phyloP scores from a whole-genome alignment of 1,140 invertebrate species.

The Pogonomyrmex californicus region DNA sequence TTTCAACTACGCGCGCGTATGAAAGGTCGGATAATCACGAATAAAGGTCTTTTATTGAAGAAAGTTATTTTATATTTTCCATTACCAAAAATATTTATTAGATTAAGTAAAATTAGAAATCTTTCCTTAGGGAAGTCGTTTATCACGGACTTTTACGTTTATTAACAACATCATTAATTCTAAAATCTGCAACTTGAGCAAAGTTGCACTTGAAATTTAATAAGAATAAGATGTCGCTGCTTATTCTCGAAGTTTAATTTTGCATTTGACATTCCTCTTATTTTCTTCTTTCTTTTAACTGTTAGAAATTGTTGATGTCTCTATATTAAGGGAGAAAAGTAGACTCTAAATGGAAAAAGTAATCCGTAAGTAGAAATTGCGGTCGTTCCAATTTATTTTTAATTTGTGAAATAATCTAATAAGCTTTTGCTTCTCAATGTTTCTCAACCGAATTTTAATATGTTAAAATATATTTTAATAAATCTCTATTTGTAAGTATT shows the following conservation, averaged over 20 bases:
- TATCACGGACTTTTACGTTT: background rate
- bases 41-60: background rate
- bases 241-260: constrained; percentile 3
- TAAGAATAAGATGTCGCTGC: background rate
- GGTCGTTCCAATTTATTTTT: background rate
- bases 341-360: background rate
- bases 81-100: background rate
- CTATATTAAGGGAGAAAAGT: background rate
- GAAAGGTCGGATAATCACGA: background rate
- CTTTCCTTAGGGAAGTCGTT: background rate
- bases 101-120: background rate
- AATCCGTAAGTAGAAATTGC: background rate
- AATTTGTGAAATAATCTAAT: background rate
- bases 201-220: constrained; percentile 18
- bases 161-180: background rate
- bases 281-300: background rate
- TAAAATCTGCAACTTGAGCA: background rate
- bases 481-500: constrained; percentile 4
- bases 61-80: background rate
- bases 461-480: background rate
- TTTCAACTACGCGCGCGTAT: background rate
- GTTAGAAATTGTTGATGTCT: background rate
- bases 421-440: background rate
- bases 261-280: background rate
- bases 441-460: background rate